These are phyloP conservation scores for Poecilia wingei DNA, from an alignment of 2,797 vertebrate species.

Conservation along the genomic window DNA sequence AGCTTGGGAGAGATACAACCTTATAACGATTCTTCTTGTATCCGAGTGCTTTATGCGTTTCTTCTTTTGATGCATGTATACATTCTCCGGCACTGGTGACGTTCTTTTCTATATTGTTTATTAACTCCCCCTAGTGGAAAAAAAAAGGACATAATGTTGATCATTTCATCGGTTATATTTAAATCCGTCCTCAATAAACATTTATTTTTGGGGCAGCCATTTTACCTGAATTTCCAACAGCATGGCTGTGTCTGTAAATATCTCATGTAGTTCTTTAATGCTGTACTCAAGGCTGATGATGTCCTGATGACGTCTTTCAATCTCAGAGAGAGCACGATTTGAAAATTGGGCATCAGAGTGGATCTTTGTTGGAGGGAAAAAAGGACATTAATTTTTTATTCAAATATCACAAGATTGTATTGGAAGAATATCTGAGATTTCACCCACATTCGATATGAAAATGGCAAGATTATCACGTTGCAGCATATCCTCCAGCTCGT, in stretches of 20 bases:
- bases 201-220: background rate
- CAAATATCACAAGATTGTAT: background rate
- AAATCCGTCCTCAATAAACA: fast-evolving
- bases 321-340: constrained; percentile 87
- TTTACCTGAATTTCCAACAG: constrained; percentile 88
- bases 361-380: constrained; percentile 70
- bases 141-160: background rate
- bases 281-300: constrained; percentile 88
- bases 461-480: constrained; percentile 84
- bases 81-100: constrained; percentile 85
- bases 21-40: constrained; percentile 87
- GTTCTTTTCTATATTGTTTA: constrained; percentile 93
- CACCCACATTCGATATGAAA: constrained; percentile 88
- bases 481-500: constrained; percentile 90
- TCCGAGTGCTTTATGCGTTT: constrained; percentile 83
- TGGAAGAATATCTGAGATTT: background rate
- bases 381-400: background rate
- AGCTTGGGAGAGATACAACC: constrained; percentile 76
- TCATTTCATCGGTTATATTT: background rate
- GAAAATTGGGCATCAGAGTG: constrained; percentile 82
- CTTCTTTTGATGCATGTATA: constrained; percentile 81
- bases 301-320: constrained; percentile 89
- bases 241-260: constrained; percentile 89
- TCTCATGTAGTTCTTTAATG: constrained; percentile 88
- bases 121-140: constrained; percentile 86